Percentiles rank a stretch among this genome's conserved stretches.
These are phyloP conservation scores for Orientallactaga bullata DNA, from an alignment of 2,113 vertebrate species.

Conservation along the genomic window DNA sequence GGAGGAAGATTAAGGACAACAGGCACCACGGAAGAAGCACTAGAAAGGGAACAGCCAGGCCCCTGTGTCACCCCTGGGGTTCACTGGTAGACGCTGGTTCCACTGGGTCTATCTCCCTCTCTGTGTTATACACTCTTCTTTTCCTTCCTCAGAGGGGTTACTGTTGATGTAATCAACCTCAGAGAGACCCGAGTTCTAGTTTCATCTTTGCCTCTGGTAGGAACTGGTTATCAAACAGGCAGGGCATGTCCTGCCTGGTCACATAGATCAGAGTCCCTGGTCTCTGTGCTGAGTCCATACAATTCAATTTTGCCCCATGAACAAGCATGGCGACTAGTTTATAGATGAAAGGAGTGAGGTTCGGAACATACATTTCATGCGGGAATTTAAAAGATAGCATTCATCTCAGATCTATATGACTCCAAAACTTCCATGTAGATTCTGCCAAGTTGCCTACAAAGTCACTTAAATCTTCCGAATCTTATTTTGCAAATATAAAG, in stretches of 20 bases:
- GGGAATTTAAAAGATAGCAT: neutral
- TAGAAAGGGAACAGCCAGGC: neutral
- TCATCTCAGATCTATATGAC: neutral
- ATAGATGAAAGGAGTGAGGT: neutral
- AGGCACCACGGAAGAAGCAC: neutral
- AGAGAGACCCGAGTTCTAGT: neutral
- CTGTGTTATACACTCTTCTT: neutral
- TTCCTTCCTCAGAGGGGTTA: neutral
- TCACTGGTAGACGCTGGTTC: neutral
- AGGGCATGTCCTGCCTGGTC: neutral
- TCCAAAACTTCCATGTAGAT: neutral
- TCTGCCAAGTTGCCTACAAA: neutral
- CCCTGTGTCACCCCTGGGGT: neutral
- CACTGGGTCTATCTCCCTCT: no score
- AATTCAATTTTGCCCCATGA: neutral
- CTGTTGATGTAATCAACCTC: neutral
- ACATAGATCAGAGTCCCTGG: neutral
- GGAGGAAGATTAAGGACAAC: neutral
- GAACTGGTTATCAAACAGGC: neutral
- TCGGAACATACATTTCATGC: neutral
- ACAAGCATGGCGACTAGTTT: neutral
- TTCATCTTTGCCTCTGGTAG: neutral
- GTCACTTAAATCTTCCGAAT: neutral
- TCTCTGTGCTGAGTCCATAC: neutral
- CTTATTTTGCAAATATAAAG: slow-evolving; percentile 15